Evolutionary conservation across 2,113 vertebrate genomes (phyloP), one percentile per base, ranked within the genome.

Genomic region (Oreochromis tanganicae): DNA sequence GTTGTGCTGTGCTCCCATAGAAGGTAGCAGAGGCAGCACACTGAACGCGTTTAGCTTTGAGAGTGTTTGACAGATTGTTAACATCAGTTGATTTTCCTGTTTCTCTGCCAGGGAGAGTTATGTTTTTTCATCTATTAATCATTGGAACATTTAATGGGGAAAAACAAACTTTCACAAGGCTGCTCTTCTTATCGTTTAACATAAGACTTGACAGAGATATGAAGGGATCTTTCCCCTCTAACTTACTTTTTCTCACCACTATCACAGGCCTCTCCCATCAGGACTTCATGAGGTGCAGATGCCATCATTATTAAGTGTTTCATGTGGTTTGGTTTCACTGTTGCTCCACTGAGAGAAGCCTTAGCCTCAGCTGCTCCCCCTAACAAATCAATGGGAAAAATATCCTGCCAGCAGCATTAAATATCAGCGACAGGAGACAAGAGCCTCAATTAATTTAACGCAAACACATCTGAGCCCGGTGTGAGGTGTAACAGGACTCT

Each of bases 401-500:
- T 88, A 85, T 90, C 68, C 79, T 91, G 84, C 41, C 19, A 91
- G 88, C 82, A 87, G 94, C 93, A 95, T 95, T 68, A 90, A 16
- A 46, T 95, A 90, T 96, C 96, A n/a, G 91, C 93, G 93, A 95
- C 93, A 85, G 93, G 91, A 95, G 94, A 92, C 91, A 93, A 80
- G 89, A 94, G 90, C 90, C 81, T 88, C 94, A 93, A 94, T 96
- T 96, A 92, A 96, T 96, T 96, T 95, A 95, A 94, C 91, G 88
- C 93, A 89, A 95, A 95, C 95, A 94, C 95, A 68, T 95, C 93
- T 94, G 68, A 92, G 87, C 68, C 54, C 73, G 16, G 59, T 82
- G 88, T 34, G 86, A 95, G 91, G 90, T 93, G 94, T 89, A 96
- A 96, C 84, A 14, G 9, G 81, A 95, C 85, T 84, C 92, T 48